These are phyloP conservation scores for Penaeus indicus DNA, from an alignment of 1,140 invertebrate species.

Conservation along the genomic window DNA sequence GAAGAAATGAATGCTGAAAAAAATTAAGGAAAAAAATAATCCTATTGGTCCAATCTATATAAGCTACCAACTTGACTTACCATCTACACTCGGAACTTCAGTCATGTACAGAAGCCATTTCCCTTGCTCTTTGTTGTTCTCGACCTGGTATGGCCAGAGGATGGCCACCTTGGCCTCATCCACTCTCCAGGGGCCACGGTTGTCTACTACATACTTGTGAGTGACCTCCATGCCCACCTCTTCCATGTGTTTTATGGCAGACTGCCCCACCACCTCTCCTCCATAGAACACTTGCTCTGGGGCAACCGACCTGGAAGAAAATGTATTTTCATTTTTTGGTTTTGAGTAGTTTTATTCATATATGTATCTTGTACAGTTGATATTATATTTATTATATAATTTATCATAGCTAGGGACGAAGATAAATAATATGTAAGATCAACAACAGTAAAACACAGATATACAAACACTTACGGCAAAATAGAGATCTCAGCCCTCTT, in stretches of 20 bases:
- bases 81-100: constrained; percentile 76
- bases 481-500: constrained; percentile 87
- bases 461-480: constrained; percentile 76
- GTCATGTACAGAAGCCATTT: constrained; percentile 94
- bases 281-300: constrained; percentile 89
- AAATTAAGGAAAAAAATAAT: not conserved
- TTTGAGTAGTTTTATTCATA: too few relatives aligned
- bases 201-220: constrained; percentile 87
- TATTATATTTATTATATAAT: not conserved
- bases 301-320: constrained; percentile 73
- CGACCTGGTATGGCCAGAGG: constrained; percentile 90
- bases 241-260: constrained; percentile 84
- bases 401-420: not conserved
- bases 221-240: constrained; percentile 87
- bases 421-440: not conserved
- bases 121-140: constrained; percentile 80
- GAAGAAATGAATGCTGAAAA: too few relatives aligned
- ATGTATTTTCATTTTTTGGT: constrained; percentile 66
- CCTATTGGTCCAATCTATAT: not conserved
- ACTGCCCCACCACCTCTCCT: constrained; percentile 85
- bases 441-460: constrained; percentile 28
- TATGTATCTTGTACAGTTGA: too few relatives aligned
- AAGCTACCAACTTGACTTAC: constrained; percentile 44
- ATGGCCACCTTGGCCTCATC: constrained; percentile 84
- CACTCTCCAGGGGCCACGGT: constrained; percentile 88